phyloP scores from a whole-genome alignment of 2,888 invertebrate genomes.

The Nowickia ferox region DNA sequence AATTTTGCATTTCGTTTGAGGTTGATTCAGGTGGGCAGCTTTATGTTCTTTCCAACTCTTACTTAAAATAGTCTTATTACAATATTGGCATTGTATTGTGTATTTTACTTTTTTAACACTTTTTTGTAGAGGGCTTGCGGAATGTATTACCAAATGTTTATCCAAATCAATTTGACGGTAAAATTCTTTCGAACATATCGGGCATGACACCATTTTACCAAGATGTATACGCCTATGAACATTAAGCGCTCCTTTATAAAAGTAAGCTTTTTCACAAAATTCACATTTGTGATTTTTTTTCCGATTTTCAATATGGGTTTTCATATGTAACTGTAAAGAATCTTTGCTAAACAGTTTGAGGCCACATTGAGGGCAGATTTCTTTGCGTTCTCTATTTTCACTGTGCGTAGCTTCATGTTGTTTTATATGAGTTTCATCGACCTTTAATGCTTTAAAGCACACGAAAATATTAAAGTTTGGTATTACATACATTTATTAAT shows the following conservation, averaged over 20 bases:
- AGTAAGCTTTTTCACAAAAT: constrained; percentile 59
- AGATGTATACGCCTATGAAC: constrained; percentile 60
- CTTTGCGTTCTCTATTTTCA: constrained; percentile 63
- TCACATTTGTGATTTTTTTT: constrained; percentile 60
- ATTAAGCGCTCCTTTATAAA: constrained; percentile 34
- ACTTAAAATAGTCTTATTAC: no score
- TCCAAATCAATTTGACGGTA: constrained; percentile 56
- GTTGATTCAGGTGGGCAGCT: background rate
- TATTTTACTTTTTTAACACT: background rate
- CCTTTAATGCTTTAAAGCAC: constrained; percentile 30
- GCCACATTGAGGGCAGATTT: constrained; percentile 49
- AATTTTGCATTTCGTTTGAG: constrained; percentile 2
- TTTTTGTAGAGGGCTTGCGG: background rate
- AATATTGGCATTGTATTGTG: no score
- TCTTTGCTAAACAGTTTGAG: constrained; percentile 37
- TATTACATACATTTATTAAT: no score
- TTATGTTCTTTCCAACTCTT: background rate
- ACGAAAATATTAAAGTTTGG: no score
- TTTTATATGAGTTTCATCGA: constrained; percentile 46
- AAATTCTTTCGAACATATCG: constrained; percentile 55
- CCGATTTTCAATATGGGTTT: constrained; percentile 61
- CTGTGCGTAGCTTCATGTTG: constrained; percentile 68
- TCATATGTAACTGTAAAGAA: constrained; percentile 66
- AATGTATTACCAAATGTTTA: constrained; percentile 44
- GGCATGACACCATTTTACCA: constrained; percentile 54